Base-by-base conservation (phyloP, 1,140 invertebrate species). In the Lepidurus apus region DNA sequence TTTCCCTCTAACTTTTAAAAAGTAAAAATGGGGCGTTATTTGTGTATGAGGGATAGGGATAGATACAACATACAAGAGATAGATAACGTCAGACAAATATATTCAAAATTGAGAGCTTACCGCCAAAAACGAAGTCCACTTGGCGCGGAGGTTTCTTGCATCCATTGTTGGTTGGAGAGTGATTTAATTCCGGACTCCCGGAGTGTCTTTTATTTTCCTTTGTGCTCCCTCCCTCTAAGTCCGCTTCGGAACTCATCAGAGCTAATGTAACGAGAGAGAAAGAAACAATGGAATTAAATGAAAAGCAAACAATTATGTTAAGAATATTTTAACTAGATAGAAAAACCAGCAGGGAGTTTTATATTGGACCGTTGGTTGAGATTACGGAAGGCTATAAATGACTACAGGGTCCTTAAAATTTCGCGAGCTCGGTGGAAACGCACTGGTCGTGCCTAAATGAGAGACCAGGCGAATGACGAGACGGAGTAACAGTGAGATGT, bases 171-270 rank as follows among this genome's bases (percentile, higher is more conserved):
- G 17, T 65, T 65, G 53, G 17, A 5, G 53, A 65, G 21, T 65
- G 53, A 65, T 65, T 13, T n/a, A 21, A 65, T 65, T 65, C 53
- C 17, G 53, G 53, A 65, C 53, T 65, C 53, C 53, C n/a, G 17
- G 53, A 65, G 53, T 13, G 53, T n/a, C 21, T 65, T 65, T 65
- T 65, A 65, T 65, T 65, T 13, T 65, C 53, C 53, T 0, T n/a
- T 65, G 53, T 21, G 21, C 13, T 65, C 17, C n/a, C 53, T 65
- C 53, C 53, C 21, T 65, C 53, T 65, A 65, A 65, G 53, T 65
- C 53, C 53, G 53, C 9, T 65, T 65, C 53, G 17, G 53, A 65
- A 65, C 53, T 65, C 53, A 65, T 65, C 53, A 65, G 53, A 65
- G 53, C 53, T 65, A 65, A 65, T 65, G 53, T 65, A 65, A 65